phyloP scores from a whole-genome alignment of 2,113 vertebrate species.

The Setophaga kirtlandii region DNA sequence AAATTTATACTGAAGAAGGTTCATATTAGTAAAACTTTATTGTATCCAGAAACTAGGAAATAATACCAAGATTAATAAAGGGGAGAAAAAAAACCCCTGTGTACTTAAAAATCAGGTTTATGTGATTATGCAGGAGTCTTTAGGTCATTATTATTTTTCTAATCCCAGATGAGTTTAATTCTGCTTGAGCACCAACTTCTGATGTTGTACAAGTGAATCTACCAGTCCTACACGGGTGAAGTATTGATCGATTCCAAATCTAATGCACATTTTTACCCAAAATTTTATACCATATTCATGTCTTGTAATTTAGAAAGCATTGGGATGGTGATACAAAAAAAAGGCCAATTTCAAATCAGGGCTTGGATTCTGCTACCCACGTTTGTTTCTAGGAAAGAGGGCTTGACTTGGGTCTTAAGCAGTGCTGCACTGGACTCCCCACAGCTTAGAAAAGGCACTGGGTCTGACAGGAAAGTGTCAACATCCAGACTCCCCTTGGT shows the following conservation, averaged over 20 bases:
- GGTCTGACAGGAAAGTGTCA: not conserved
- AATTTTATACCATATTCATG: not conserved
- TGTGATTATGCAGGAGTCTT: not conserved
- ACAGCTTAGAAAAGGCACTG: not conserved
- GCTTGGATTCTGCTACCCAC: not conserved
- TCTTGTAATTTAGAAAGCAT: not conserved
- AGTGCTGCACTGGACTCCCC: not conserved
- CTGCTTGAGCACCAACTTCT: not conserved
- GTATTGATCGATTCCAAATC: not conserved
- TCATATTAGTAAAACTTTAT: not conserved
- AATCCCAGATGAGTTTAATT: not conserved
- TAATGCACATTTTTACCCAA: not conserved
- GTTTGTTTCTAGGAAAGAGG: not conserved
- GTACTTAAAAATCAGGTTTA: not conserved
- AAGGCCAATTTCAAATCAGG: not conserved
- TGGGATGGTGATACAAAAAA: not conserved
- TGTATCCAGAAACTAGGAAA: not conserved
- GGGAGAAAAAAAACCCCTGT: not conserved
- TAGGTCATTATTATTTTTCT: not conserved
- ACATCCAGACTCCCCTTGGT: not conserved
- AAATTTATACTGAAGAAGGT: not conserved
- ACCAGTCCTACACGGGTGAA: not conserved
- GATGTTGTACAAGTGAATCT: not conserved
- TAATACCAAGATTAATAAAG: not conserved
- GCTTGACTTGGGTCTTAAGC: not conserved